Evolutionary conservation across 30 jellyfish, hydroid and myxozoan genomes (phyloP), one percentile per base, ranked within the genome.

Genomic region (Clytia hemisphaerica): DNA sequence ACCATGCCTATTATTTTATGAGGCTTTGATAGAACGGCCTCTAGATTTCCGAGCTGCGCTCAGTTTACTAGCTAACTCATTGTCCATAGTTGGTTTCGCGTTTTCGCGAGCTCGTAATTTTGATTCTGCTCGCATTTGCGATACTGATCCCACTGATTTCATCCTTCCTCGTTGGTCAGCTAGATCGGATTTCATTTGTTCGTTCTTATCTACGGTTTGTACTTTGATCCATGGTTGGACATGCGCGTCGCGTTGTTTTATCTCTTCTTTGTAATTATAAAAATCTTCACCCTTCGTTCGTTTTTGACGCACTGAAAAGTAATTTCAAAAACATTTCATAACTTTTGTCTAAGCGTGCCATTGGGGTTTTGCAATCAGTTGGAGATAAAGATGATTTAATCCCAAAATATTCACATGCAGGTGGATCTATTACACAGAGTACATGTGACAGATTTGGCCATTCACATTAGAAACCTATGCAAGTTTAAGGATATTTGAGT

Each of bases 181-280:
- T 7, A 69, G 27, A 25, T 46, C 67, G 33, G 59, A 25, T 51
- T 46, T 69, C 81, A 69, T 69, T 49, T 21, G 34, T 48, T 69
- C 76, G 54, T 69, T 69, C 36, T 69, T 69, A 54, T 51, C 42
- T 69, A 45, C 81, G 35, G 7, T 25, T 25, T 42, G 33, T 58
- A 18, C 44, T 45, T 69, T 69, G 2, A 69, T 69, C 81, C 81
- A 69, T 2, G 81, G 81, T 45, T 69, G 81, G 9, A 71, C 55
- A 49, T 69, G 81, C 12, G 0, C 55, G 38, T 69, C 81, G 33
- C 81, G 40, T 28, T 49, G 46, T 10, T 69, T 69, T 10, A 69
- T 69, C 49, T 69, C 81, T 69, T 69, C 81, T 44, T 51, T 46
- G 59, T 69, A 69, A 32, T 69, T 69, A 55, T 69, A 69, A 48